phyloP scores from a whole-genome alignment of 1,140 invertebrate genomes.

The Conopomorpha cramerella region DNA sequence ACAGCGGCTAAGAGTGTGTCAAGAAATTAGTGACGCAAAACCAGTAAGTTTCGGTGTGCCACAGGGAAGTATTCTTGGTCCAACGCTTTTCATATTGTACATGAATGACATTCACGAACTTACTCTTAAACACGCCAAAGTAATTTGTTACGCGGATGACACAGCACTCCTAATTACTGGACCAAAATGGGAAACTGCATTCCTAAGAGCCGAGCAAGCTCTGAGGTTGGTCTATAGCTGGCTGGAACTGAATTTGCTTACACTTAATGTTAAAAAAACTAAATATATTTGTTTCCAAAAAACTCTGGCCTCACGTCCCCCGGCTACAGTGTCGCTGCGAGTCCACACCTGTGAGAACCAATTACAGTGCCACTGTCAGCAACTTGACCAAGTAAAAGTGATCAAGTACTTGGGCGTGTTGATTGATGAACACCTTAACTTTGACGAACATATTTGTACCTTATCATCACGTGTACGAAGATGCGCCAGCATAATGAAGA shows the following conservation, averaged over 20 bases:
- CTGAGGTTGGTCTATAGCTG: background rate
- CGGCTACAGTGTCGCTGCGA: background rate
- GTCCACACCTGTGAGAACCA: background rate
- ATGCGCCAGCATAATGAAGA: too few relatives aligned
- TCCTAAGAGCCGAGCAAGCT: background rate
- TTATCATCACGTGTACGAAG: too few relatives aligned
- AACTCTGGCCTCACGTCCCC: background rate
- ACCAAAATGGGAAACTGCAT: background rate
- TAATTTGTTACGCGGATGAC: slow-evolving; percentile 1
- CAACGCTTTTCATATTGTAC: too few relatives aligned
- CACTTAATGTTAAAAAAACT: slow-evolving; percentile 1
- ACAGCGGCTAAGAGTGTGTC: background rate
- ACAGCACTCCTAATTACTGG: background rate
- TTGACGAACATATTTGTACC: too few relatives aligned
- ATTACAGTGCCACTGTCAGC: background rate
- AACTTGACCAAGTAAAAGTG: too few relatives aligned
- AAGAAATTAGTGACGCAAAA: background rate
- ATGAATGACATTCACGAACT: too few relatives aligned
- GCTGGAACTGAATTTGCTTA: background rate
- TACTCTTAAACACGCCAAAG: background rate
- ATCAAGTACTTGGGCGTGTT: background rate
- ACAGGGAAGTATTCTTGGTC: too few relatives aligned
- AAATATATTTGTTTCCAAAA: slow-evolving; percentile 3
- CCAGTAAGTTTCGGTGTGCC: background rate
- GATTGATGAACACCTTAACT: background rate